Base-by-base conservation (phyloP, 2,797 vertebrate species). In the Threskiornis aethiopicus region DNA sequence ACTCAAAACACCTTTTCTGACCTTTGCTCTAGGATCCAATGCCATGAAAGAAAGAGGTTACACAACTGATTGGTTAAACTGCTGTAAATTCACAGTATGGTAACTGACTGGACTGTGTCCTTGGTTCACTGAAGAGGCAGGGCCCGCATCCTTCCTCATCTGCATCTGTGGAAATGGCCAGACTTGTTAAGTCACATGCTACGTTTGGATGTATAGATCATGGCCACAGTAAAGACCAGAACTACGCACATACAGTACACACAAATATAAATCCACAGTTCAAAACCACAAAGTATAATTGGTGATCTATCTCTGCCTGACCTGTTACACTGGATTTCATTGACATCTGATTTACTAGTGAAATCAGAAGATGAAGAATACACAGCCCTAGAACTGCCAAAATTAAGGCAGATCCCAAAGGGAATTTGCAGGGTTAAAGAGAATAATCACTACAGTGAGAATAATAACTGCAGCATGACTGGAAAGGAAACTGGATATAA, bases 351-450 rank as follows among this genome's bases (percentile, higher is more conserved):
- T 91, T 85, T 75, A 33, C n/a, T 59, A 71, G 5, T 25, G 37
- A 64, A 94, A 85, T 47, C 37, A 61, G 46, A 42, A 66, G n/a
- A 81, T 17, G 24, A 84, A 75, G 41, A 75, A 72, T 3, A 64
- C 1, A 65, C 37, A 78, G 65, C 41, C 62, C 72, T 33, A 84
- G 25, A 81, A 78, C 15, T 44, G 33, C 58, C 87, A 84, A 86
- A 83, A 58, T 22, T 59, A 58, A 91, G 35, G 35, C 49, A 87
- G 82, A 75, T 2, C 54, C 72, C 94, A 84, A 72, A 55, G 90
- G 82, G 84, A 81, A 16, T 24, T 65, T 44, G 25, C 8, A 83
- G 82, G 89, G 92, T 94, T 96, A 96, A 91, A 82, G 52, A 75
- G 64, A 95, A 69, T 71, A 84, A 83, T 82, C 93, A 83, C 62